These are phyloP conservation scores for Struthidea cinerea DNA, from an alignment of 2,113 vertebrate genomes.

Conservation along the genomic window DNA sequence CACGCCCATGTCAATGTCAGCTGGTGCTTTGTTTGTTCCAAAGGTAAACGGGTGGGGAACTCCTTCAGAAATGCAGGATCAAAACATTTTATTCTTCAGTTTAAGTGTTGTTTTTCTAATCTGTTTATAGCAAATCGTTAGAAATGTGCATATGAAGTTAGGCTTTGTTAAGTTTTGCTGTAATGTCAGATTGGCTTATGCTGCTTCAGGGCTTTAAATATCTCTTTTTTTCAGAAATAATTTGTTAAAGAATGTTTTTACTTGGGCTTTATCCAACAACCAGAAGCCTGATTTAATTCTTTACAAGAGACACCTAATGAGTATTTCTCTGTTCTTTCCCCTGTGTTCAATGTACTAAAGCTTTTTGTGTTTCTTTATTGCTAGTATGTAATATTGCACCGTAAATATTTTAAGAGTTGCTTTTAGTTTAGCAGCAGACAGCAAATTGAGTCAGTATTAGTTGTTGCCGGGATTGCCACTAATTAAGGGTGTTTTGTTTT, in stretches of 20 bases:
- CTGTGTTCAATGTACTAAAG: not conserved
- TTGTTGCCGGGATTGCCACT: not conserved
- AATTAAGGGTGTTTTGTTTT: constrained; percentile 10
- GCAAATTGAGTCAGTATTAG: not conserved
- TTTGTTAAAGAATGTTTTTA: not conserved
- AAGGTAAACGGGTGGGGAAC: constrained; percentile 76
- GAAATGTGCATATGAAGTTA: not conserved
- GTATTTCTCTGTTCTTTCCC: not conserved
- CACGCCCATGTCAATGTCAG: constrained; percentile 96
- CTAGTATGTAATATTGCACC: not conserved
- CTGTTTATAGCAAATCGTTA: not conserved
- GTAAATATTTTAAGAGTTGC: constrained; percentile 22
- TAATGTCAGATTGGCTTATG: not conserved
- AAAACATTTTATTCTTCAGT: not conserved
- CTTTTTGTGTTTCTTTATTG: constrained; percentile 3
- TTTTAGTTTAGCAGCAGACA: not conserved
- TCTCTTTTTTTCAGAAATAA: not conserved
- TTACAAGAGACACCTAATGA: not conserved
- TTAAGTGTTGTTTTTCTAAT: not conserved
- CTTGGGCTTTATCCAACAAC: not conserved
- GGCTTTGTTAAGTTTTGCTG: not conserved
- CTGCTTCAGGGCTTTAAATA: not conserved
- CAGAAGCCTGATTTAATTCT: not conserved
- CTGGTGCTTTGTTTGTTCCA: constrained; percentile 99
- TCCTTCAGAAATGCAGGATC: fast-evolving